Evolutionary conservation across 2,113 vertebrate genomes (phyloP), one percentile per base, ranked within the genome.

Genomic region (Pyxicephalus adspersus): DNA sequence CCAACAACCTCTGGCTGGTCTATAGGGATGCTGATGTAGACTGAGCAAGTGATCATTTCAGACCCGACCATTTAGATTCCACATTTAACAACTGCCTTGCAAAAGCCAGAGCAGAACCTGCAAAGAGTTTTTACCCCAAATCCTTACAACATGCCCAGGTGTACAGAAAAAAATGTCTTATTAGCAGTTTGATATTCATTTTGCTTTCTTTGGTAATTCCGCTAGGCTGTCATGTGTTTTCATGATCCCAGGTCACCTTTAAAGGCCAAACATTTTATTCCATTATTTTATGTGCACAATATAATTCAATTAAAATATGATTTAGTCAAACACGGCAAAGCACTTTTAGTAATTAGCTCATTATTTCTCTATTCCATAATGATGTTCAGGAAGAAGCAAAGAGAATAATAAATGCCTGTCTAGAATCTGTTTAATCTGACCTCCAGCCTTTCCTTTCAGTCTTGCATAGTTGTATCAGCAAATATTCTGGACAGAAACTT

Each of bases 201-300:
- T 45, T 13, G 38, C 38, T 45, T 1, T 45, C 8, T 13, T 45
- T 45, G 9, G 11, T 45, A 45, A 13, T 13, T 45, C 9, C 15
- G 6, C 38, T 45, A 13, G 38, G 38, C 11, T 8, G 38, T 45
- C 38, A 45, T 13, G 9, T 45, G 38, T 45, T 6, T 11, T 13
- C 6, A 13, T 13, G 38, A 45, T 45, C 38, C 38, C 38, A 45
- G 38, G 51, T 72, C 51, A 72, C 68, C 68, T 72, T 72, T 9
- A 55, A 13, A 25, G 20, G 68, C 29, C 68, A 72, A 38, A 50
- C 22, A 11, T 5, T 72, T 29, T 2, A 5, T 52, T 4, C 20
- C 18, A 29, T 72, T n/a, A 31, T 72, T 72, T 55, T 55, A 26
- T 26, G 51, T 28, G 16, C 68, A 72, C 52, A 28, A 72, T 13